Evolutionary conservation across 2,888 invertebrate genomes (phyloP).

Genomic region (Schrankia costaestrigalis): DNA sequence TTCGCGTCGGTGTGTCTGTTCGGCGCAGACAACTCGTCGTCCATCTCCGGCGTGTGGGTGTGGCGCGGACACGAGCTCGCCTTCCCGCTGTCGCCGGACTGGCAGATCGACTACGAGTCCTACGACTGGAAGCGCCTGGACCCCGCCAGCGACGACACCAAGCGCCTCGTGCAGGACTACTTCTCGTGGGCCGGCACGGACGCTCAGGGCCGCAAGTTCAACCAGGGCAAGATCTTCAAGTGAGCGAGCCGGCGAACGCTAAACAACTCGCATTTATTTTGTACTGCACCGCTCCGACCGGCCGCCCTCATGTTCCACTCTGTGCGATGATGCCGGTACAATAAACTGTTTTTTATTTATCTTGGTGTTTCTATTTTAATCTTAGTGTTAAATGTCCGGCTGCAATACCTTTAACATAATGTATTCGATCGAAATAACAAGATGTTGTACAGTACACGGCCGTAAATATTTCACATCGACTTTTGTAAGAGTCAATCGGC

Average conservation of each 20-base stretch:
- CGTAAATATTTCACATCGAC: background rate
- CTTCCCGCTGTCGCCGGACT: slow-evolving; percentile 94
- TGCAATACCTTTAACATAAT: background rate
- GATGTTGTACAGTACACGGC: background rate
- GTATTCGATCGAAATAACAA: too few species aligned
- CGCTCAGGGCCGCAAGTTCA: slow-evolving; percentile 94
- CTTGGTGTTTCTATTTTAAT: slow-evolving; percentile 14
- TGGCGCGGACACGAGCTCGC: slow-evolving; percentile 98
- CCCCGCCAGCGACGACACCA: slow-evolving; percentile 88
- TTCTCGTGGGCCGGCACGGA: slow-evolving; percentile 94
- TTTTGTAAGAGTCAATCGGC: too few species aligned
- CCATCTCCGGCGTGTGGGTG: slow-evolving; percentile 98
- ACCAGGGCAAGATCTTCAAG: slow-evolving; percentile 99
- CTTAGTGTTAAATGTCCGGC: background rate
- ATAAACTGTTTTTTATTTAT: slow-evolving; percentile 67
- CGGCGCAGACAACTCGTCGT: slow-evolving; percentile 94
- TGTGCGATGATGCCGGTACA: too few species aligned
- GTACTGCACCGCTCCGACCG: slow-evolving; percentile 29
- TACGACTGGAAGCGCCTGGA: slow-evolving; percentile 98
- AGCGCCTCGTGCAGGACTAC: slow-evolving; percentile 92
- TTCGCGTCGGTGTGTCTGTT: slow-evolving; percentile 97
- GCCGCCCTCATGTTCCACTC: slow-evolving; percentile 37
- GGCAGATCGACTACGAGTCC: slow-evolving; percentile 98
- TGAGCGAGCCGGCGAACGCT: slow-evolving; percentile 53
- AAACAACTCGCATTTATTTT: slow-evolving; percentile 52